phyloP scores from a whole-genome alignment of 2,888 invertebrate species.

The Dryomyza anilis region DNA sequence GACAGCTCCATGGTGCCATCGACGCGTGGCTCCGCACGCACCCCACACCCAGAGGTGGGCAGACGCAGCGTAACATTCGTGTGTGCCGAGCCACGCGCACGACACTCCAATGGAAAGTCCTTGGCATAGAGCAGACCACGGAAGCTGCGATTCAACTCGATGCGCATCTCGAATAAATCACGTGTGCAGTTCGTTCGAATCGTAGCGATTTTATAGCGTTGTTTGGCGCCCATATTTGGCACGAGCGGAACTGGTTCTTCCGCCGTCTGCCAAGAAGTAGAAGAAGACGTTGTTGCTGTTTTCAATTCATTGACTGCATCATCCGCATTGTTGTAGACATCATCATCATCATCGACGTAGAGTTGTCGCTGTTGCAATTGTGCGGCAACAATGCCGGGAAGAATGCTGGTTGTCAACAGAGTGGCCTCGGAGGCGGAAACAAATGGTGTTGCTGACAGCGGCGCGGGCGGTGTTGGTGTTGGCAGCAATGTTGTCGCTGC shows the following conservation, averaged over 20 bases:
- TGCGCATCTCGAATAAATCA: slow-evolving; percentile 67
- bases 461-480: slow-evolving; percentile 36
- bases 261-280: background rate
- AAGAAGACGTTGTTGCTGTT: background rate
- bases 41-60: slow-evolving; percentile 68
- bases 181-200: slow-evolving; percentile 70
- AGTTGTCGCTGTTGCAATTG: slow-evolving; percentile 24
- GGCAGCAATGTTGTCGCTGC: slow-evolving; percentile 20
- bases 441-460: slow-evolving; percentile 33
- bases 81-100: slow-evolving; percentile 64
- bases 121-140: slow-evolving; percentile 76
- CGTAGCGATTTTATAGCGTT: slow-evolving; percentile 64
- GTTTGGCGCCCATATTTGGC: slow-evolving; percentile 46
- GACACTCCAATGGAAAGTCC: slow-evolving; percentile 76
- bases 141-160: slow-evolving; percentile 66
- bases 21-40: slow-evolving; percentile 65
- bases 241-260: slow-evolving; percentile 14
- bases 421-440: slow-evolving; percentile 46
- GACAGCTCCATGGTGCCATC: slow-evolving; percentile 67
- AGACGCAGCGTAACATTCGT: slow-evolving; percentile 49
- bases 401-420: slow-evolving; percentile 40
- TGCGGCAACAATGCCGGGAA: slow-evolving; percentile 30
- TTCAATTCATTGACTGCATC: background rate
- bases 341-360: slow-evolving; percentile 21
- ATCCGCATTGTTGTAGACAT: background rate